Evolutionary conservation across 2,888 invertebrate genomes (phyloP).

Genomic region (Auanema freiburgensis): DNA sequence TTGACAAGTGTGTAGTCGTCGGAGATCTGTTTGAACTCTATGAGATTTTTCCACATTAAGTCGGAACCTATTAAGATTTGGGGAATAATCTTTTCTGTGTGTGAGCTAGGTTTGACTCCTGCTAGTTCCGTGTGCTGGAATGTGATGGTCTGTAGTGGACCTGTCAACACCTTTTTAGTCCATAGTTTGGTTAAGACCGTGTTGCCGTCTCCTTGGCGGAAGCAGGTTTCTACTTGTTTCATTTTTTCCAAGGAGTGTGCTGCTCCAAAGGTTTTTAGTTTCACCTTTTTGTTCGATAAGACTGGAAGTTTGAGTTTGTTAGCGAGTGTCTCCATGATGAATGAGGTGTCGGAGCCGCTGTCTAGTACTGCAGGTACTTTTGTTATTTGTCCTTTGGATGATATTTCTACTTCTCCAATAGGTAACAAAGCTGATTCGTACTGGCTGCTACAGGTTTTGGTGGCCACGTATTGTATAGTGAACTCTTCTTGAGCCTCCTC

Average conservation of each 20-base stretch:
- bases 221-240: too few species aligned
- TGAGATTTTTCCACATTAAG: conserved; percentile 5
- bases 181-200: neutral
- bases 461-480: neutral
- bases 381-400: too few species aligned
- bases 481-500: neutral
- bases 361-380: too few species aligned
- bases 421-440: too few species aligned
- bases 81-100: conserved; percentile 3
- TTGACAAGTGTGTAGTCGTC: neutral
- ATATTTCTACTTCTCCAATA: too few species aligned
- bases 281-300: too few species aligned
- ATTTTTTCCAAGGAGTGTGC: too few species aligned
- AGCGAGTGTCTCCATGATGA: too few species aligned
- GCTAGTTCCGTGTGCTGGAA: neutral
- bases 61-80: conserved; percentile 9
- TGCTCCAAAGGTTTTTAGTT: too few species aligned
- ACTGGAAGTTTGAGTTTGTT: too few species aligned
- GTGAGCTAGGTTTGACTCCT: neutral
- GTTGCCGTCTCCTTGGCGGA: neutral
- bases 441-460: too few species aligned
- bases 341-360: too few species aligned
- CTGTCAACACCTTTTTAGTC: neutral
- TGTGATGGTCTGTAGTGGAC: neutral
- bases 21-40: neutral